Base-by-base conservation (phyloP, 2,797 vertebrate species). In the Podarcis lilfordi region DNA sequence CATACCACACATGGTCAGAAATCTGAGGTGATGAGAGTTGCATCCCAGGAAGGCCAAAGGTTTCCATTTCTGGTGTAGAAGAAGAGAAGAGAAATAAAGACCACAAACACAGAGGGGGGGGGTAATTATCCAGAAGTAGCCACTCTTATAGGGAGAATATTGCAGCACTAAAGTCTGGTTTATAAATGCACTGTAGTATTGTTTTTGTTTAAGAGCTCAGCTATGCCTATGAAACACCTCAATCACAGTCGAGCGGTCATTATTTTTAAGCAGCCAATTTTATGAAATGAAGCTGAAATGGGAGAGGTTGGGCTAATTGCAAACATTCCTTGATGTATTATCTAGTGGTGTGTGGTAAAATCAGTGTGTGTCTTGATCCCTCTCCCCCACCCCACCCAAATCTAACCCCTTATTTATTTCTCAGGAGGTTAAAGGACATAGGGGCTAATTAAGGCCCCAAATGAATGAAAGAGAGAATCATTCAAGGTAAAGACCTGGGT, bases 271-370 rank as follows among this genome's bases (percentile, higher is more conserved):
- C 96, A 95, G 95, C 95, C 95, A 95, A 95, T 96, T 97, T 96
- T 95, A 96, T 96, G 96, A 98, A 98, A 98, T 96, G 97, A 98
- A 97, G 97, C 95, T 92, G 97, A 98, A 98, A 97, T 98, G 97
- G 98, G 98, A 98, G 97, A 96, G 95, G 96, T 94, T 96, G 95
- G 96, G 97, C 98, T 99, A 98, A 99, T 99, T 98, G 97, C 95
- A 94, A 96, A 92, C 97, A 98, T 98, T 99, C 98, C 98, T 98
- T 96, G 96, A 96, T 98, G 97, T 97, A 99, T 99, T 99, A 99
- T 98, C 96, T 97, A 98, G 97, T 92, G 94, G 97, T 98, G 98
- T 98, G 98, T 98, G 98, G 96, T 98, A 98, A 98, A 64, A 97
- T 97, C 98, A 97, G 96, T 94, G 93, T 97, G 95, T 96, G 95